Evolutionary conservation across 2,797 vertebrate species (phyloP).

Genomic region (Rhinophrynus dorsalis): DNA sequence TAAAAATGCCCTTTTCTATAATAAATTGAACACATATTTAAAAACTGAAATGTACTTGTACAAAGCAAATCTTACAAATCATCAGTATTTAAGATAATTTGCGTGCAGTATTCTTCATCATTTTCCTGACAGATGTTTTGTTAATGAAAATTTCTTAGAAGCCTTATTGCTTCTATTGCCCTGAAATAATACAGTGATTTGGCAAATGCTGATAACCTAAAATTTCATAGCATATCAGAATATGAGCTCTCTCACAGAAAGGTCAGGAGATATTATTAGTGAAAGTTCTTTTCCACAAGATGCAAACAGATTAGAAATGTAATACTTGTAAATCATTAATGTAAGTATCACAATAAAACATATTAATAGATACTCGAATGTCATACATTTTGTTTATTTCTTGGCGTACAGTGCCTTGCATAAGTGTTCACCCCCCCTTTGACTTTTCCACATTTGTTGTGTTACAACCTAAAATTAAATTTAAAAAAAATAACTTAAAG

Average conservation of each 20-base stretch:
- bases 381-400: no score
- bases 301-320: conserved; percentile 20
- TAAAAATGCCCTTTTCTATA: no score
- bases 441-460: no score
- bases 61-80: no score
- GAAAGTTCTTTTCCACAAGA: conserved; percentile 8
- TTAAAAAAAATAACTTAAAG: no score
- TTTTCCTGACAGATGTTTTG: neutral
- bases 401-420: no score
- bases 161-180: conserved; percentile 1
- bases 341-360: neutral
- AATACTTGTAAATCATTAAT: conserved; percentile 15
- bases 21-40: no score
- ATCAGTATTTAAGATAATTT: neutral
- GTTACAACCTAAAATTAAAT: no score
- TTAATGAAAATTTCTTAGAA: neutral
- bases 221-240: conserved; percentile 14
- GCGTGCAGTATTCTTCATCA: no score
- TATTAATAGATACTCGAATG: no score
- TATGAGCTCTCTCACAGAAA: conserved; percentile 10
- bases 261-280: conserved; percentile 20
- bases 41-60: no score
- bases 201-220: conserved; percentile 9
- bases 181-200: conserved; percentile 34
- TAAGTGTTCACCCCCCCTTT: no score